Evolutionary conservation across 2,113 vertebrate genomes (phyloP).

Genomic region (Chaetorhynchus papuensis): DNA sequence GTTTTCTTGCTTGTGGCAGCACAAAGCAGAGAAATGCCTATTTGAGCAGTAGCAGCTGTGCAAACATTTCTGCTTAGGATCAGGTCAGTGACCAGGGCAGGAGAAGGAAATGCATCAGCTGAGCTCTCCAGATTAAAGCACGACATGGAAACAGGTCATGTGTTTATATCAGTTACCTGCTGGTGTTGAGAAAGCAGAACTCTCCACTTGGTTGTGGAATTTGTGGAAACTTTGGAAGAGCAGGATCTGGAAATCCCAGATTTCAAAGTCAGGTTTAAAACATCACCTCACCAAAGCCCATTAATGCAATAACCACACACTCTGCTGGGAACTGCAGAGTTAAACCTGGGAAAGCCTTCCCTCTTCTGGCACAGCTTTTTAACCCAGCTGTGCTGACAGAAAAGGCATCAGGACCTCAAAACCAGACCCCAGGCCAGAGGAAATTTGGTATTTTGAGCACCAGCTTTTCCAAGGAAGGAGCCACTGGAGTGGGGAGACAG

Average conservation of each 20-base stretch:
- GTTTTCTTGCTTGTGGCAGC: background rate
- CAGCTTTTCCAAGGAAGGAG: background rate
- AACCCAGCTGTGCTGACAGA: background rate
- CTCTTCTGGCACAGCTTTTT: background rate
- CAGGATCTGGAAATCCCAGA: background rate
- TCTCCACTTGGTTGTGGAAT: background rate
- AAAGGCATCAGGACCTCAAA: background rate
- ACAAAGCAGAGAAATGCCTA: rapidly evolving
- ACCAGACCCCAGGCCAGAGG: background rate
- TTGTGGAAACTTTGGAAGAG: background rate
- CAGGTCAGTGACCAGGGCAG: background rate
- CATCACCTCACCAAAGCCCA: background rate
- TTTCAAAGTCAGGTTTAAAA: background rate
- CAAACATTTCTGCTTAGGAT: background rate
- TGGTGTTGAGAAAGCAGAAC: background rate
- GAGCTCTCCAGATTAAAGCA: background rate
- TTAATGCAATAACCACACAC: background rate
- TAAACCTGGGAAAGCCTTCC: background rate
- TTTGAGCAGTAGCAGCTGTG: background rate
- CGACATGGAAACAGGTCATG: background rate
- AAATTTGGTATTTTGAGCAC: background rate
- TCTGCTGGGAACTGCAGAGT: background rate
- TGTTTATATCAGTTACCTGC: background rate
- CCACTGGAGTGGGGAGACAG: background rate
- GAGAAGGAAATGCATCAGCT: background rate